Evolutionary conservation across 1,140 invertebrate species (phyloP).

Genomic region (Homarus americanus): DNA sequence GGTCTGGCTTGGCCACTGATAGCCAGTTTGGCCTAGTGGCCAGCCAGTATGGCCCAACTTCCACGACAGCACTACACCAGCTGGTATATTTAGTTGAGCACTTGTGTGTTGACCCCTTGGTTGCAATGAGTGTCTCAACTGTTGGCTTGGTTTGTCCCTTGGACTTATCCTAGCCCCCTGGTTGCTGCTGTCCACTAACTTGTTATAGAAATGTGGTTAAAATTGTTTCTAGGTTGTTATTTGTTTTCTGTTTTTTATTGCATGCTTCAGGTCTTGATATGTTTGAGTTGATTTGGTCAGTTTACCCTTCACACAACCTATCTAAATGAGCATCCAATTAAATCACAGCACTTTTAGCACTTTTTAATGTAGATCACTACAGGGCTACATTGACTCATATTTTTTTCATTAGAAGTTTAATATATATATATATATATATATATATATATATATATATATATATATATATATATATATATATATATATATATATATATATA

Average conservation of each 20-base stretch:
- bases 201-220: not conserved
- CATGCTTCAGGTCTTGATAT: constrained; percentile 34
- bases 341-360: not conserved
- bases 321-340: not conserved
- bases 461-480: constrained; percentile 44
- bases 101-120: constrained; percentile 60
- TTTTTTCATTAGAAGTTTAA: constrained; percentile 8
- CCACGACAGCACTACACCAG: constrained; percentile 68
- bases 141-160: constrained; percentile 49
- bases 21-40: constrained; percentile 54
- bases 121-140: constrained; percentile 66
- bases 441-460: constrained; percentile 48
- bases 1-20: constrained; percentile 60
- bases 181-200: constrained; percentile 40
- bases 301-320: not conserved
- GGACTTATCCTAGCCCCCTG: constrained; percentile 54
- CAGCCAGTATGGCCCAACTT: constrained; percentile 63
- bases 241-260: constrained; percentile 24
- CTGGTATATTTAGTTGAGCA: constrained; percentile 71
- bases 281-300: not conserved
- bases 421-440: constrained; percentile 39
- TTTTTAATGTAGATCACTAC: not conserved
- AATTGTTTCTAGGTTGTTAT: not conserved
- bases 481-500: constrained; percentile 31
- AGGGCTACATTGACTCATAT: not conserved